phyloP scores from a whole-genome alignment of 2,888 invertebrate genomes.

The Perithous albicinctus region DNA sequence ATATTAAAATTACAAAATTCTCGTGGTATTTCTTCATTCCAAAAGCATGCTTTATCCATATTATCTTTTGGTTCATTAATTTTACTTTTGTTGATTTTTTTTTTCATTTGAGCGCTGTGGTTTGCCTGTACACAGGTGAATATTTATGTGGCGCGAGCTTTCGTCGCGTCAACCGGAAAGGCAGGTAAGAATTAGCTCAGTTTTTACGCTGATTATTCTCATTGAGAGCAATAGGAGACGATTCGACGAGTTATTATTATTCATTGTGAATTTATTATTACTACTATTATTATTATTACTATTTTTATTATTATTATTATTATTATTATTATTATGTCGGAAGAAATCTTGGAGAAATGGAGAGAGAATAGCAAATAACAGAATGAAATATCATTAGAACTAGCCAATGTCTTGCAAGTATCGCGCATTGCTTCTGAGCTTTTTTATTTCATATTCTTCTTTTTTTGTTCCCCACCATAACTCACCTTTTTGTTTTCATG shows the following conservation, averaged over 20 bases:
- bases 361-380: slow-evolving; percentile 76
- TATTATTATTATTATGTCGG: slow-evolving; percentile 6
- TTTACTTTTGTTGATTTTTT: slow-evolving; percentile 3
- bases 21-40: slow-evolving; percentile 47
- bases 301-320: slow-evolving; percentile 48
- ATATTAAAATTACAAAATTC: slow-evolving; percentile 58
- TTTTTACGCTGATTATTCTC: slow-evolving; percentile 67
- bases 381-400: slow-evolving; percentile 81
- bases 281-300: slow-evolving; percentile 37
- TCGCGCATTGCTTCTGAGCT: slow-evolving; percentile 40
- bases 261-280: slow-evolving; percentile 58
- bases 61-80: slow-evolving; percentile 5
- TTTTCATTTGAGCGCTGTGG: neutral
- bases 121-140: neutral
- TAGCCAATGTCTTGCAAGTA: slow-evolving; percentile 79
- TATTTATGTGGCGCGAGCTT: slow-evolving; percentile 64
- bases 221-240: slow-evolving; percentile 57
- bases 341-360: slow-evolving; percentile 65
- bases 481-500: slow-evolving; percentile 12
- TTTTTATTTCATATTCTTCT: slow-evolving; percentile 20
- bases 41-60: slow-evolving; percentile 21
- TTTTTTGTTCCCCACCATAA: neutral
- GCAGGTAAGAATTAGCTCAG: slow-evolving; percentile 71
- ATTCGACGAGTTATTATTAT: slow-evolving; percentile 70
- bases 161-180: slow-evolving; percentile 73